Base-by-base conservation (phyloP, 2,888 invertebrate genomes). In the Pyrgus malvae region DNA sequence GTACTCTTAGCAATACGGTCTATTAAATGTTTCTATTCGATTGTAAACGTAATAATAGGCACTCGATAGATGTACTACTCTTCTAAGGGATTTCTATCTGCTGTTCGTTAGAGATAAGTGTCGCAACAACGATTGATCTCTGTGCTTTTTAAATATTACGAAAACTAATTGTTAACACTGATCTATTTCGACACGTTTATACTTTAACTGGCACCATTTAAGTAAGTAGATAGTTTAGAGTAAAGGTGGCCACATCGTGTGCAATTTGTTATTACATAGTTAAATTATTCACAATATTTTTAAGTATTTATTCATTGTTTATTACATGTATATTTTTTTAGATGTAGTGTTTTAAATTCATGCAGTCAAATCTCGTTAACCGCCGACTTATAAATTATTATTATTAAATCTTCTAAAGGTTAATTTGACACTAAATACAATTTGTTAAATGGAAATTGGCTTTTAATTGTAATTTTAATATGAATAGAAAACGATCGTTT, bases 341-440 rank as follows among this genome's bases (percentile, higher is more conserved):
- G 62, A 65, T 67, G 69, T 70, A 68, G 68, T 64, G 62, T 65
- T 66, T 69, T 65, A 62, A 74, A 81, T 88, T 90, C 88, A 87
- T 90, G 91, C 91, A 91, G 91, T 91, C 90, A 91, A 91, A 92
- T 93, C 93, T 93, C 93, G 93, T 93, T 93, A 93, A 90, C 91
- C 61, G 57, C 40, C 38, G 37, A 31, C 11, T 31, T 31, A n/a
- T 2, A 46, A 23, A 41, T 23, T 12, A 9, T 25, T 7, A 29
- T 42, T n/a, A 19, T n/a, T 35, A 35, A 23, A 33, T 51, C 25
- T 14, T 44, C 29, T 16, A 45, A 53, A 51, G 42, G 45, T 51
- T 45, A 31, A 40, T 1, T 42, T 37, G 5, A 35, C 16, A 16
- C 21, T 53, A 53, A 53, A 45, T 48, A 38, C 37, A 27, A 42